Evolutionary conservation across 2,888 invertebrate genomes (phyloP).

Genomic region (Hyalella azteca): DNA sequence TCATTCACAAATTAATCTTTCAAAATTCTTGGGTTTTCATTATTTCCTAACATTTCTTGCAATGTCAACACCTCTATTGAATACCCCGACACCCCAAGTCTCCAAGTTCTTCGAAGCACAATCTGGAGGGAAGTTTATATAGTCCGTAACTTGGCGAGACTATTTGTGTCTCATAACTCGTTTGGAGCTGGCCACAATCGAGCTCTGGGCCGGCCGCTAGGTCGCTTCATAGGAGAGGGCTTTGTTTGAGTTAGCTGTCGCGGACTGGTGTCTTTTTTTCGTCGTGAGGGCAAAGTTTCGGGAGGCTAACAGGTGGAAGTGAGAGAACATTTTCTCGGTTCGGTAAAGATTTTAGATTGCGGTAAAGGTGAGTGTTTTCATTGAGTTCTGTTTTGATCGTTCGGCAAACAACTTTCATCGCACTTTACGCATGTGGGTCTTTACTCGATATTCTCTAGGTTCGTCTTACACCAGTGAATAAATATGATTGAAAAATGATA

Average conservation of each 20-base stretch:
- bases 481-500: too few relatives aligned
- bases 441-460: too few relatives aligned
- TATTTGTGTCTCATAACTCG: conserved; percentile 40
- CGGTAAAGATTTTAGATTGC: too few relatives aligned
- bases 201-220: conserved; percentile 27
- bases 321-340: conserved; percentile 1
- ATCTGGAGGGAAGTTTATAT: conserved; percentile 37
- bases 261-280: conserved; percentile 16
- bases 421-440: too few relatives aligned
- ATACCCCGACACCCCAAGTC: conserved; percentile 18
- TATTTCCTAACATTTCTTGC: background rate
- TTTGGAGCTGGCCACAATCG: conserved; percentile 27
- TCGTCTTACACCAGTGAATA: too few relatives aligned
- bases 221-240: conserved; percentile 35
- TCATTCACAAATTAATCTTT: background rate
- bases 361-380: too few relatives aligned
- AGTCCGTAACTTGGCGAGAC: conserved; percentile 37
- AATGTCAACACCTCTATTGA: conserved; percentile 30
- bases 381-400: too few relatives aligned
- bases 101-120: conserved; percentile 34
- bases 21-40: background rate
- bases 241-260: conserved; percentile 41
- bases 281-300: conserved; percentile 33
- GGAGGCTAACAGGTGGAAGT: conserved; percentile 23
- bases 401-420: too few relatives aligned